Percentiles rank a stretch among this genome's conserved stretches.
Evolutionary conservation across 2,113 vertebrate species (phyloP).

Genomic region (Lagopus leucura): DNA sequence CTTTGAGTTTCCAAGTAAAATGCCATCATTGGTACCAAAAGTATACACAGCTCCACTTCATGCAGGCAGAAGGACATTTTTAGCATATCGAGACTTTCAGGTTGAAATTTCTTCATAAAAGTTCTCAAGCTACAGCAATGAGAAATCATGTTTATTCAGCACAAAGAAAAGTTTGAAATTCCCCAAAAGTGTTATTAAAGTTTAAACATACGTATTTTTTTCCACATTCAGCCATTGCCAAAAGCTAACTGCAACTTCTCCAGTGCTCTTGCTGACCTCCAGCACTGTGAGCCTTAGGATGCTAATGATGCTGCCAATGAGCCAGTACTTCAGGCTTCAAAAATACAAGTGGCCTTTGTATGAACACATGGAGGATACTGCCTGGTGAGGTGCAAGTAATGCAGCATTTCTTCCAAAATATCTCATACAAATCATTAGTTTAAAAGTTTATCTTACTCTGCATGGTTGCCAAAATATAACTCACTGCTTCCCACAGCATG

Average conservation of each 20-base stretch:
- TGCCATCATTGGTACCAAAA: background rate
- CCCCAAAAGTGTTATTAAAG: background rate
- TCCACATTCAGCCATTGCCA: background rate
- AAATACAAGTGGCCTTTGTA: background rate
- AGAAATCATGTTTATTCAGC: background rate
- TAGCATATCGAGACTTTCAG: background rate
- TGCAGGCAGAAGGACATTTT: fast-evolving
- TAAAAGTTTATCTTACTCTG: slow-evolving; percentile 11
- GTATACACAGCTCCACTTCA: fast-evolving
- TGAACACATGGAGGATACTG: fast-evolving
- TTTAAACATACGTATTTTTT: background rate
- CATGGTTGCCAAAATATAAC: background rate
- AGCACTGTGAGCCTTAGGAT: background rate
- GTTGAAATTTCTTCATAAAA: background rate
- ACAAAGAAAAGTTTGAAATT: background rate
- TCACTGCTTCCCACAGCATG: background rate
- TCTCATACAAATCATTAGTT: background rate
- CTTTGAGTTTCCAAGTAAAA: background rate
- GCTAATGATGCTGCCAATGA: background rate
- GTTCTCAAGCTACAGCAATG: background rate
- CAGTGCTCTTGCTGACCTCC: background rate
- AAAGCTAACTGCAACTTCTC: background rate
- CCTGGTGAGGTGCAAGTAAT: background rate
- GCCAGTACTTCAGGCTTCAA: background rate
- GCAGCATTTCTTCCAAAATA: background rate